These are phyloP conservation scores for Lasioglossum marginatum DNA, from an alignment of 2,888 invertebrate genomes.

Conservation along the genomic window DNA sequence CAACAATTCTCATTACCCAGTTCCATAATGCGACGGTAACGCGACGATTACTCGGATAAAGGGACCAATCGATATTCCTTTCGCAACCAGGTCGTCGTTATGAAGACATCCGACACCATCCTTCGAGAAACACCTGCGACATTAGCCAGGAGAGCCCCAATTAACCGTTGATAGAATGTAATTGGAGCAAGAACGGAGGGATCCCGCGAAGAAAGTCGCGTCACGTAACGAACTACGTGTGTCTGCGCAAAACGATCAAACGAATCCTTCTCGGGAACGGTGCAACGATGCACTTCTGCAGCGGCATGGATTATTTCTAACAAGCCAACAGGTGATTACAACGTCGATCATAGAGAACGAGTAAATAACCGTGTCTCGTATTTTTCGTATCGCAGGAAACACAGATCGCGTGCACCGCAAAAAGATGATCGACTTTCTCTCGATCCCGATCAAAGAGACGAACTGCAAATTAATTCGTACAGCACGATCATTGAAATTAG, in stretches of 20 bases:
- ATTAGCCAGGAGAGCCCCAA: not conserved
- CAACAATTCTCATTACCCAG: slow-evolving; percentile 25
- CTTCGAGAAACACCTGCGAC: slow-evolving; percentile 18
- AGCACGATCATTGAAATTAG: not conserved
- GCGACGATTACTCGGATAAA: slow-evolving; percentile 20
- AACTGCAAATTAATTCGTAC: not conserved
- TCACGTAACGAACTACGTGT: slow-evolving; percentile 18
- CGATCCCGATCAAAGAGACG: not conserved
- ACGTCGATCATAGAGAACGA: slow-evolving; percentile 11
- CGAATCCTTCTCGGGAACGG: not conserved
- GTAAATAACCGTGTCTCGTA: not conserved
- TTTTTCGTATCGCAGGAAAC: slow-evolving; percentile 20
- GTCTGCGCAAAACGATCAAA: not conserved
- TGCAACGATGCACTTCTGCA: not conserved
- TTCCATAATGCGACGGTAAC: slow-evolving; percentile 41
- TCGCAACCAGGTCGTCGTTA: slow-evolving; percentile 8
- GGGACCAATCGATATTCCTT: slow-evolving; percentile 25
- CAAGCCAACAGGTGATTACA: slow-evolving; percentile 26
- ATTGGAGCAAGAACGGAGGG: slow-evolving; percentile 31
- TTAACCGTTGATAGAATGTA: slow-evolving; percentile 24
- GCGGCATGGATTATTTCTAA: not conserved
- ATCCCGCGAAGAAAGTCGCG: slow-evolving; percentile 16
- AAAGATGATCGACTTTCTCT: slow-evolving; percentile 9
- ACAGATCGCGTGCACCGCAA: not conserved
- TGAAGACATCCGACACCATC: slow-evolving; percentile 20